Base-by-base conservation (phyloP, 2,888 invertebrate species). In the Scotopteryx bipunctaria region DNA sequence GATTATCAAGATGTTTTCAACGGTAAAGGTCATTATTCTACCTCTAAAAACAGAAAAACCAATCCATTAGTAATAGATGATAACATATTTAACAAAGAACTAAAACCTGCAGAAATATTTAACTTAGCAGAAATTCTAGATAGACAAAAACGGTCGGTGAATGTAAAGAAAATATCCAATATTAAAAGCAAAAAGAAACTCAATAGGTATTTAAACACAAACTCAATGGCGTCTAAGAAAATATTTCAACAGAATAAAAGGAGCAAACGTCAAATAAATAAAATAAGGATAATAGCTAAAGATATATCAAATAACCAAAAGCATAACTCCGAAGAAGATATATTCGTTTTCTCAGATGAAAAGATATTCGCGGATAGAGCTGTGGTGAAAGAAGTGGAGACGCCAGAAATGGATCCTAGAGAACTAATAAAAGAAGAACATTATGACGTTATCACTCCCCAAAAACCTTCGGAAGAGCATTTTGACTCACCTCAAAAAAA, bases 271-370 rank as follows among this genome's bases (percentile, higher is more conserved):
- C 76, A 87, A 43, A 61, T 84, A 0, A 71, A 77, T 36, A 85
- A 83, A 62, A 81, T 87, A 50, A 72, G 79, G 63, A 79, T 85
- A 0, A 73, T 81, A 25, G 79, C 83, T 2, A 73, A 72, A 35
- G 83, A 83, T 50, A 29, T 62, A 1, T 64, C 61, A 1, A 59
- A 64, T 8, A 46, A 51, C 8, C 57, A 52, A 5, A 70, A 59
- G 33, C 35, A 29, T n/a, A 61, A 70, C 15, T 78, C 82, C 0
- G 73, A 73, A 25, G 85, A 86, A 67, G 76, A 85, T 43, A 51
- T 83, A 5, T 81, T 75, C 55, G 42, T 82, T 17, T 63, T 81
- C 2, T 81, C 85, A 0, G 76, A 76, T 31, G 86, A 85, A 65
- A 78, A 85, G 36, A 3, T 81, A 8, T 74, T 73, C 41, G 71